Evolutionary conservation across 2,888 invertebrate genomes (phyloP).

Genomic region (Emmelina monodactyla): DNA sequence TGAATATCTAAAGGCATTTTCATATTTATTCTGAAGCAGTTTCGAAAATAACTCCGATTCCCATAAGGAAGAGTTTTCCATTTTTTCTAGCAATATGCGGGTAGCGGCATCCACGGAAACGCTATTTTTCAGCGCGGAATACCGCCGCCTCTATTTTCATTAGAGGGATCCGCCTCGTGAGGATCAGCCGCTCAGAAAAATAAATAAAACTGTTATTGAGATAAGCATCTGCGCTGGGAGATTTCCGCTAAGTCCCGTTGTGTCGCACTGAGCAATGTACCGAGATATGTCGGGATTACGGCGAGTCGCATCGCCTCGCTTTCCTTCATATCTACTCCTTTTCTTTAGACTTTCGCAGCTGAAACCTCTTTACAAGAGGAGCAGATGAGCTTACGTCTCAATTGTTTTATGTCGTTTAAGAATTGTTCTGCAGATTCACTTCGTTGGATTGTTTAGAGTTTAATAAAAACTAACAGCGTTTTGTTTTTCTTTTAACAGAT

Average conservation of each 20-base stretch:
- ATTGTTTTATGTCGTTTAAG: constrained; percentile 13
- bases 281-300: constrained; percentile 62
- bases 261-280: constrained; percentile 61
- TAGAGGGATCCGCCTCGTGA: constrained; percentile 48
- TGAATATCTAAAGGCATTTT: no score
- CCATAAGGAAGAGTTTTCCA: no score
- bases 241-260: constrained; percentile 63
- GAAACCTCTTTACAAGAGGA: constrained; percentile 39
- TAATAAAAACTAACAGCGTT: no score
- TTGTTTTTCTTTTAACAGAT: no score
- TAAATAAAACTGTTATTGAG: constrained; percentile 67
- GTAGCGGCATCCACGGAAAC: neutral
- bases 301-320: constrained; percentile 36
- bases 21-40: no score
- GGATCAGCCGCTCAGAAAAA: constrained; percentile 61
- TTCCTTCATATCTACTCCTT: constrained; percentile 38
- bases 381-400: constrained; percentile 16
- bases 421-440: constrained; percentile 16
- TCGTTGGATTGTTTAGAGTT: no score
- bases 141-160: constrained; percentile 54
- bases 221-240: constrained; percentile 61
- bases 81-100: no score
- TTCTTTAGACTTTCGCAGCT: constrained; percentile 51
- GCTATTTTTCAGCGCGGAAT: constrained; percentile 19
- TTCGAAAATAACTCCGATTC: no score